Evolutionary conservation across 1,140 invertebrate genomes (phyloP).

Genomic region (Drosophila ohnishii): DNA sequence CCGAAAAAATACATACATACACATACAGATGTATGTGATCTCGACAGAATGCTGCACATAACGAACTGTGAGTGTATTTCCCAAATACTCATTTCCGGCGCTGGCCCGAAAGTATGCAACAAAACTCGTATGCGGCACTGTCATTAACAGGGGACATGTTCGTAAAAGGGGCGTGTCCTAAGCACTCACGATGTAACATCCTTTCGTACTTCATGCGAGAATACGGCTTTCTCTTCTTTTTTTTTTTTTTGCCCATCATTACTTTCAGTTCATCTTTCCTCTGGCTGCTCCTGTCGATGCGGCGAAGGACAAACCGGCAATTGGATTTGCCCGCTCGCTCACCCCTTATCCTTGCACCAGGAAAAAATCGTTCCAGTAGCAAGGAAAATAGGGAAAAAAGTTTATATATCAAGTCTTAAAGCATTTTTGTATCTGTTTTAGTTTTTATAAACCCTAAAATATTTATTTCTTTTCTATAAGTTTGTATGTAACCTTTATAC

Average conservation of each 20-base stretch:
- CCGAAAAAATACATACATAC: slow-evolving; percentile 1
- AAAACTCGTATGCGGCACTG: slow-evolving; percentile 37
- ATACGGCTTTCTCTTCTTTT: neutral
- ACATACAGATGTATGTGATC: neutral
- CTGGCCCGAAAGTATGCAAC: slow-evolving; percentile 58
- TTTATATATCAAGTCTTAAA: too few species aligned
- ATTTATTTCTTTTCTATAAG: neutral
- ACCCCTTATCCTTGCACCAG: neutral
- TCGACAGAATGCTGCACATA: slow-evolving; percentile 34
- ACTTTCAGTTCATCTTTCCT: slow-evolving; percentile 16
- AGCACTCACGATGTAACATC: slow-evolving; percentile 50
- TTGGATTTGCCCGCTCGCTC: slow-evolving; percentile 19
- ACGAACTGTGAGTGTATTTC: slow-evolving; percentile 19
- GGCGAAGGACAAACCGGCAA: slow-evolving; percentile 34
- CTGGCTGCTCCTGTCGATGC: slow-evolving; percentile 13
- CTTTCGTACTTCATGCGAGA: slow-evolving; percentile 31
- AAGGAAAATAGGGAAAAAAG: neutral
- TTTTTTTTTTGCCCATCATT: slow-evolving; percentile 27
- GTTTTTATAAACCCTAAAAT: neutral
- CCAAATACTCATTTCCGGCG: slow-evolving; percentile 54
- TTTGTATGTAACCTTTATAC: neutral
- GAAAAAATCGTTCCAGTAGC: slow-evolving; percentile 1
- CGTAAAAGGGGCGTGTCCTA: slow-evolving; percentile 31
- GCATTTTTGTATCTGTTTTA: neutral
- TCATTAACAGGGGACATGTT: slow-evolving; percentile 55